Conservation (phyloP, 2,113 vertebrate genomes). For the Hydrolagus affinis region DNA sequence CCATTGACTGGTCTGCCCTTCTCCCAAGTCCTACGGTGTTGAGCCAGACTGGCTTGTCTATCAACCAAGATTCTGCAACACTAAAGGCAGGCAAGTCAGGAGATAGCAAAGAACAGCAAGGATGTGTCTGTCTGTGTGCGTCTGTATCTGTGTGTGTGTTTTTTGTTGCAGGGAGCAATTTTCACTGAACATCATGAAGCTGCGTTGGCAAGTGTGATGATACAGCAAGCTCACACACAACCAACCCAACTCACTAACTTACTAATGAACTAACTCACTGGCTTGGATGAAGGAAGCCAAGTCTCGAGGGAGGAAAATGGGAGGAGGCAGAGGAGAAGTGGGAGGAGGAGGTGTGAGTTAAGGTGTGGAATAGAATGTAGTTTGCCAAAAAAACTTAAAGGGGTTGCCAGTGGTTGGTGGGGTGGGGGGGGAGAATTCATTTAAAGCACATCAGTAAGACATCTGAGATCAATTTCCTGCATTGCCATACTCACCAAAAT, state of each 20-base stretch:
- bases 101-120: not conserved
- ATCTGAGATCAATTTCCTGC: conserved; percentile 17
- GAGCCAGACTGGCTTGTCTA: no score
- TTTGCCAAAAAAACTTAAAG: conserved; percentile 6
- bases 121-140: no score
- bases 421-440: conserved; percentile 18
- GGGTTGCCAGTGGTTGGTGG: no score
- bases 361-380: not conserved
- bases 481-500: conserved; percentile 6
- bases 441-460: conserved; percentile 6
- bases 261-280: not conserved
- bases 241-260: conserved; percentile 32
- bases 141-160: not conserved
- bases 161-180: conserved; percentile 16
- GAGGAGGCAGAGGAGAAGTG: not conserved
- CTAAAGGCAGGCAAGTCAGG: no score
- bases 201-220: conserved; percentile 6
- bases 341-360: no score
- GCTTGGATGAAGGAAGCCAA: not conserved
- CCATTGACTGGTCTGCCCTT: no score
- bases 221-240: conserved; percentile 26
- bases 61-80: no score
- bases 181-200: not conserved
- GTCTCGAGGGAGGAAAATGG: conserved; percentile 9
- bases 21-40: no score